Conservation (phyloP, 2,888 invertebrate species). For the Crioceris asparagi region DNA sequence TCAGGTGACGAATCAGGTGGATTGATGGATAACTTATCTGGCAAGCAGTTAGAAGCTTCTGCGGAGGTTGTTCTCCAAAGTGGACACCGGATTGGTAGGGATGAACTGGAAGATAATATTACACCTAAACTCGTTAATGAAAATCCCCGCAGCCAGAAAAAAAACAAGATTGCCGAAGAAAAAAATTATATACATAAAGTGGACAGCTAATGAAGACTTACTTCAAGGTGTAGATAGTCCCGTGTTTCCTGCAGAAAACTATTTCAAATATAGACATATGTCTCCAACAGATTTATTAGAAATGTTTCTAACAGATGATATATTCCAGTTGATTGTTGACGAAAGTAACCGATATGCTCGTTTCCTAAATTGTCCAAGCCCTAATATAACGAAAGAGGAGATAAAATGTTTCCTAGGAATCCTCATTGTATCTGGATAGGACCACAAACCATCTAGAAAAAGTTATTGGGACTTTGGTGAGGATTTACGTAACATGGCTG, state of each 20-base stretch:
- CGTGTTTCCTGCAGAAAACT: too few relatives aligned
- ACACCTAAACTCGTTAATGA: too few relatives aligned
- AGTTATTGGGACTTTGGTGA: constrained; percentile 6
- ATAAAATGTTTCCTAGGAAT: constrained; percentile 16
- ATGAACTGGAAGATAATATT: too few relatives aligned
- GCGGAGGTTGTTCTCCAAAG: constrained; percentile 4
- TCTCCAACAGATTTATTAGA: constrained; percentile 11
- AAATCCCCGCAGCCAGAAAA: too few relatives aligned
- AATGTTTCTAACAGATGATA: constrained; percentile 11
- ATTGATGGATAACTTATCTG: constrained; percentile 8
- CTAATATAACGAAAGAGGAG: constrained; percentile 13
- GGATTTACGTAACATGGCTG: constrained; percentile 9
- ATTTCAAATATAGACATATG: too few relatives aligned
- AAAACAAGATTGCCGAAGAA: too few relatives aligned
- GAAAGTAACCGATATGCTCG: constrained; percentile 11
- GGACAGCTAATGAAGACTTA: too few relatives aligned
- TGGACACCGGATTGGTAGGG: too few relatives aligned
- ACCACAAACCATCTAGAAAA: constrained; percentile 11
- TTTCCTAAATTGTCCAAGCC: constrained; percentile 10
- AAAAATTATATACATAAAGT: too few relatives aligned
- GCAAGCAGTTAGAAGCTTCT: constrained; percentile 6
- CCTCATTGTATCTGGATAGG: constrained; percentile 19
- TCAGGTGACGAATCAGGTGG: constrained; percentile 10
- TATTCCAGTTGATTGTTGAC: constrained; percentile 7
- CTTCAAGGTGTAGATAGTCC: too few relatives aligned